phyloP scores from a whole-genome alignment of 2,888 invertebrate species.

The Linnaemya vulpina region DNA sequence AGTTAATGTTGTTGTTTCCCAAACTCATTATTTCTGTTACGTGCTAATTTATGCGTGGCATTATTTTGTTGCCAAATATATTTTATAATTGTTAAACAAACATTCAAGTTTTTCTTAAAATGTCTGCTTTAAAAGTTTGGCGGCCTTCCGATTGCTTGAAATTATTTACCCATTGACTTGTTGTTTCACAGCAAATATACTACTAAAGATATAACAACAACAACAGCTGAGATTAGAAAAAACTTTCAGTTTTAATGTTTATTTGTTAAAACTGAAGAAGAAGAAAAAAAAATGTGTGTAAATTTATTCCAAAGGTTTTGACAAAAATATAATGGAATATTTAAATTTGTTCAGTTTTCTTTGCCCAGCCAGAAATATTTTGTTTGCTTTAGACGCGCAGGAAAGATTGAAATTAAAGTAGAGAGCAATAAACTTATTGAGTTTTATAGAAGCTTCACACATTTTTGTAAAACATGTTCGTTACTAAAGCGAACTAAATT shows the following conservation, averaged over 20 bases:
- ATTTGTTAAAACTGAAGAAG: background rate
- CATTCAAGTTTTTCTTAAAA: background rate
- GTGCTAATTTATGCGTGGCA: constrained; percentile 23
- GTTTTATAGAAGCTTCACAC: no score
- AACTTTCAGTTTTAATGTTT: constrained; percentile 45
- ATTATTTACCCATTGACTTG: background rate
- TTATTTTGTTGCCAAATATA: constrained; percentile 28
- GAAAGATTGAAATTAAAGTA: no score
- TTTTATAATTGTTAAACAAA: constrained; percentile 42
- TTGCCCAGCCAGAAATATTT: background rate
- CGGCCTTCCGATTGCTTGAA: constrained; percentile 2
- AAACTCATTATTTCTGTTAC: background rate
- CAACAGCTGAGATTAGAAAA: background rate
- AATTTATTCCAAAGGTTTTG: background rate
- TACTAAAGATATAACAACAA: background rate
- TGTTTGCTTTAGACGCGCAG: background rate
- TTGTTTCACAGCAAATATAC: constrained; percentile 25
- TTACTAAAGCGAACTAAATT: no score
- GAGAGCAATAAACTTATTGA: no score
- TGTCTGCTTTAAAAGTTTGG: background rate
- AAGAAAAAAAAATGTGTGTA: background rate
- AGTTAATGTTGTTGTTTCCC: background rate
- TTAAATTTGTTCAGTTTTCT: background rate
- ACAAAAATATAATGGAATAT: background rate
- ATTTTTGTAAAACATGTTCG: no score